Conservation (phyloP, 2,888 invertebrate genomes). For the Myopa tessellatipennis region DNA sequence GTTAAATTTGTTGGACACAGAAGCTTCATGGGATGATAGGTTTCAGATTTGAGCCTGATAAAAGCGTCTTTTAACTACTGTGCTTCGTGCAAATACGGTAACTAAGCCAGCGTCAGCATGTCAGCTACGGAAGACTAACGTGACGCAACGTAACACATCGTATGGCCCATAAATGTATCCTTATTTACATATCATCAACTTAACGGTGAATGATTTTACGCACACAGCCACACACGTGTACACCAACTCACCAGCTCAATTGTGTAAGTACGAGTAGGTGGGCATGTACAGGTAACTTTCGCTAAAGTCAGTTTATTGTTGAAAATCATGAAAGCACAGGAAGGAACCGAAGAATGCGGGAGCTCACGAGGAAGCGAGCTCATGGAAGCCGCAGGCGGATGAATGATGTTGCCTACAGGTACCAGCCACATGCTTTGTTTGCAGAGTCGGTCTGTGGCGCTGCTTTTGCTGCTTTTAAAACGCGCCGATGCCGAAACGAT, state of each 20-base stretch:
- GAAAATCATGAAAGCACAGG: constrained; percentile 41
- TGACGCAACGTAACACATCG: constrained; percentile 1
- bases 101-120: too few relatives aligned
- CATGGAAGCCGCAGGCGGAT: neutral
- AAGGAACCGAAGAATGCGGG: constrained; percentile 15
- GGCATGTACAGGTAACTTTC: neutral
- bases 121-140: neutral
- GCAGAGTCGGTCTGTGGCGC: neutral
- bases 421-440: too few relatives aligned
- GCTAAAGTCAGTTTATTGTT: constrained; percentile 63
- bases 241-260: constrained; percentile 30
- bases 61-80: too few relatives aligned
- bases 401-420: neutral
- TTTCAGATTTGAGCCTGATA: too few relatives aligned
- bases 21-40: too few relatives aligned
- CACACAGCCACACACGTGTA: constrained; percentile 40
- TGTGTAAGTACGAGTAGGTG: constrained; percentile 50
- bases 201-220: constrained; percentile 58
- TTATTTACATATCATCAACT: constrained; percentile 64
- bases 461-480: too few relatives aligned
- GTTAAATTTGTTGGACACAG: too few relatives aligned
- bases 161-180: constrained; percentile 58
- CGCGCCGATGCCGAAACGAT: constrained; percentile 1
- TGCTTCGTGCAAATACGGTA: too few relatives aligned
- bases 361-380: neutral